Conservation (phyloP, 2,113 vertebrate species). For the Xenus cinereus region DNA sequence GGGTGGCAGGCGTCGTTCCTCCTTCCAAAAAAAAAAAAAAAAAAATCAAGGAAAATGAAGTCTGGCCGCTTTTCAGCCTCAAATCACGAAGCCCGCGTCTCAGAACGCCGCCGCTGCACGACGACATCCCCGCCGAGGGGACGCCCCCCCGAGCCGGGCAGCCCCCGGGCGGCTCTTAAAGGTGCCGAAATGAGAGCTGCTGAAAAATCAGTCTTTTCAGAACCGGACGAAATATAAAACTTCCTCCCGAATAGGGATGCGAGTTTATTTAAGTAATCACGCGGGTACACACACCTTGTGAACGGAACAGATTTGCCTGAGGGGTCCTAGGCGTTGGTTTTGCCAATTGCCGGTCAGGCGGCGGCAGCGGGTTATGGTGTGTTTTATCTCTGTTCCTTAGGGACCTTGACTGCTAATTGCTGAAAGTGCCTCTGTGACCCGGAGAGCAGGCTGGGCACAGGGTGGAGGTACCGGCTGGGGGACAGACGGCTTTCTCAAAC, state of each 20-base stretch:
- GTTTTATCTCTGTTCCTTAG: not conserved
- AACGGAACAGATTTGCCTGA: not conserved
- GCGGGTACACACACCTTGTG: accelerated
- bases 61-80: not conserved
- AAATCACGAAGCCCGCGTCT: accelerated
- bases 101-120: not conserved
- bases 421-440: accelerated
- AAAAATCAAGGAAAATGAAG: too few species aligned
- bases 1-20: not conserved
- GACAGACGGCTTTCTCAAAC: accelerated
- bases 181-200: not conserved
- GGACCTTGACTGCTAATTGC: too few species aligned
- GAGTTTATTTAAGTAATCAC: not conserved
- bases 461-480: too few species aligned
- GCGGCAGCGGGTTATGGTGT: accelerated
- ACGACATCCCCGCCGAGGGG: accelerated
- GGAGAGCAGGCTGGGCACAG: accelerated
- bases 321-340: not conserved
- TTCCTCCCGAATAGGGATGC: not conserved
- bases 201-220: not conserved
- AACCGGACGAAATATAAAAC: accelerated
- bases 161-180: not conserved
- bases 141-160: not conserved
- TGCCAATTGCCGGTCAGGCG: not conserved
- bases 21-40: not conserved